Base-by-base conservation (phyloP, 1,140 invertebrate genomes). In the Sminthurinus signatus region DNA sequence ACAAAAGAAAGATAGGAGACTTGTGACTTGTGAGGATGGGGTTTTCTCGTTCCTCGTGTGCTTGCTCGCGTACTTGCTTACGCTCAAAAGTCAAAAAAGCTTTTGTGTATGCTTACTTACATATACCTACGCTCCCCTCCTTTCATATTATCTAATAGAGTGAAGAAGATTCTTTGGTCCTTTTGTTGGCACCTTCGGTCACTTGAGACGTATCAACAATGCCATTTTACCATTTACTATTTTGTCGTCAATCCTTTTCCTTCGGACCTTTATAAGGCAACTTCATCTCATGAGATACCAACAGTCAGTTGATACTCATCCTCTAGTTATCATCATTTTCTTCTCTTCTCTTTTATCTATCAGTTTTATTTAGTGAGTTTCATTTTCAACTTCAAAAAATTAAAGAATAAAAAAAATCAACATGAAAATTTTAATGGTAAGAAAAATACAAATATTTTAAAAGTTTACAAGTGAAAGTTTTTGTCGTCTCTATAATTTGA, bases 131-230 rank as follows among this genome's bases (percentile, higher is more conserved):
- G 14, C 50, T 25, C 50, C 50, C 50, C 50, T 52, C 50, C n/a
- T n/a, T n/a, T n/a, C n/a, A n/a, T n/a, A n/a, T 52, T 52, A 52
- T 23, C 50, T 52, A 52, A 52, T 52, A 25, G 27, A 27, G 50
- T 52, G 50, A 52, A 52, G 50, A 52, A 27, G 50, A 10, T 23
- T 48, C 5, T 48, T 48, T 48, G 44, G 8, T 21, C 4, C 5
- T 48, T 10, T 8, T 48, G 8, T 46, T 19, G 4, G 44, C 44
- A 46, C 44, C 44, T 46, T 8, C 15, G 44, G 21, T 46, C 15
- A 46, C 21, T 46, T 46, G 5, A 14, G 15, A 46, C 15, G 5
- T 46, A 10, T 21, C 5, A 21, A 46, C 4, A n/a, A 46, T 46
- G n/a, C n/a, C n/a, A n/a, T n/a, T n/a, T n/a, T n/a, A n/a, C n/a